These are phyloP conservation scores for Lampris incognitus DNA, from an alignment of 2,113 vertebrate genomes.

Conservation along the genomic window DNA sequence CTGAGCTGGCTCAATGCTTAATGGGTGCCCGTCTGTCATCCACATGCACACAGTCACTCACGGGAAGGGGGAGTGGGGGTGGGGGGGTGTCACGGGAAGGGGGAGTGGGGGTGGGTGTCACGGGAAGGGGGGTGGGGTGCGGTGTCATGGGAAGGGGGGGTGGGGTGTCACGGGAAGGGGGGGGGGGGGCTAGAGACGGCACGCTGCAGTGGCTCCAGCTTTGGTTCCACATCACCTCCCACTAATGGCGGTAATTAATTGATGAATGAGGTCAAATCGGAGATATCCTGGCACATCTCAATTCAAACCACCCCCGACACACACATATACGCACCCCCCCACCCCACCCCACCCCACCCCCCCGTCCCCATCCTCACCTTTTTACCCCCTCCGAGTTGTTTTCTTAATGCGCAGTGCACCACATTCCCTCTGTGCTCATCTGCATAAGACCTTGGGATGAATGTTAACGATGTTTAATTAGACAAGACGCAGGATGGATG, in stretches of 20 bases:
- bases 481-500: conserved; percentile 83
- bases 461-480: conserved; percentile 88
- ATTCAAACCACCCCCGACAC: conserved; percentile 73
- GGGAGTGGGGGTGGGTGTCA: too few species aligned
- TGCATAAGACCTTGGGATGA: conserved; percentile 88
- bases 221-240: conserved; percentile 82
- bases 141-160: too few species aligned
- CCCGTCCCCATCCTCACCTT: conserved; percentile 66
- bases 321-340: too few species aligned
- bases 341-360: conserved; percentile 1
- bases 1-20: conserved; percentile 60
- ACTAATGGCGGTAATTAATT: conserved; percentile 84
- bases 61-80: neutral
- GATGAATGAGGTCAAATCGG: conserved; percentile 85
- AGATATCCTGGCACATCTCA: conserved; percentile 82
- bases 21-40: conserved; percentile 62
- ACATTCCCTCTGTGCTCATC: conserved; percentile 83
- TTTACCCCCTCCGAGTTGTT: conserved; percentile 78
- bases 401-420: conserved; percentile 84
- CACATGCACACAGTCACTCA: conserved; percentile 63
- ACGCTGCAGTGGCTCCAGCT: conserved; percentile 73
- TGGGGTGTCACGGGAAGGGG: too few species aligned
- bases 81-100: too few species aligned
- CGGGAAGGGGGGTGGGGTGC: too few species aligned
- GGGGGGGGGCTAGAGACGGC: conserved; percentile 40